These are phyloP conservation scores for Benthochromis sp. DNA, from an alignment of 2,113 vertebrate genomes.

Conservation along the genomic window DNA sequence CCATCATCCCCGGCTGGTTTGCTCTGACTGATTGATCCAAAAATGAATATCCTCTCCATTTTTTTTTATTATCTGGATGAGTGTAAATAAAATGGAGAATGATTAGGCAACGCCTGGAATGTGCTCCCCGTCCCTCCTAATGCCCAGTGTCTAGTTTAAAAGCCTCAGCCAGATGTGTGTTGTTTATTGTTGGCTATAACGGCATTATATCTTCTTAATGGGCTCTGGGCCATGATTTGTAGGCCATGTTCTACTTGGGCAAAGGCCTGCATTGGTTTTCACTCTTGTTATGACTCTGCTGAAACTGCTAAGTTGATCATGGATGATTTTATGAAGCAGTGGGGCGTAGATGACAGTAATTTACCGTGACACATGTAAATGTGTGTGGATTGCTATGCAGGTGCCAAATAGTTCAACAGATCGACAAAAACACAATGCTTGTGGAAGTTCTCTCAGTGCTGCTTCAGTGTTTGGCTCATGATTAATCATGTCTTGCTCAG, in stretches of 20 bases:
- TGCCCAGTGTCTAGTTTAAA: neutral
- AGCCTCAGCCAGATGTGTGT: neutral
- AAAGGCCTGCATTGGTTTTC: constrained; percentile 5
- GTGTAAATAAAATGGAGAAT: neutral
- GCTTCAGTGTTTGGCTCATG: neutral
- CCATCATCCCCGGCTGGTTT: neutral
- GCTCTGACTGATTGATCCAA: neutral
- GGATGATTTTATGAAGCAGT: neutral
- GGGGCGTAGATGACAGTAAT: neutral
- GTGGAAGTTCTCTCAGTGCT: neutral
- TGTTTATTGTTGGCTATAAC: neutral
- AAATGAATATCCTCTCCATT: neutral
- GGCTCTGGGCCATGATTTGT: constrained; percentile 9
- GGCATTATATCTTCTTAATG: neutral
- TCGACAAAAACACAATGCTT: neutral
- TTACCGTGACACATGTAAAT: neutral
- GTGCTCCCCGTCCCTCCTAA: neutral
- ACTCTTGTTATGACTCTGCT: neutral
- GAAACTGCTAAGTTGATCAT: neutral
- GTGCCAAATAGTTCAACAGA: neutral
- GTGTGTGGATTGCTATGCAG: neutral
- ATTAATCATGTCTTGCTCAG: neutral
- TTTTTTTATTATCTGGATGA: neutral
- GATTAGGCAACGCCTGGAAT: neutral
- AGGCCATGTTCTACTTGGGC: constrained; percentile 31